A percentile compares a stretch with the other conserved stretches of the same genome.
These are phyloP conservation scores for Bostrychus sinensis DNA, from an alignment of 2,113 vertebrate species.

Conservation along the genomic window DNA sequence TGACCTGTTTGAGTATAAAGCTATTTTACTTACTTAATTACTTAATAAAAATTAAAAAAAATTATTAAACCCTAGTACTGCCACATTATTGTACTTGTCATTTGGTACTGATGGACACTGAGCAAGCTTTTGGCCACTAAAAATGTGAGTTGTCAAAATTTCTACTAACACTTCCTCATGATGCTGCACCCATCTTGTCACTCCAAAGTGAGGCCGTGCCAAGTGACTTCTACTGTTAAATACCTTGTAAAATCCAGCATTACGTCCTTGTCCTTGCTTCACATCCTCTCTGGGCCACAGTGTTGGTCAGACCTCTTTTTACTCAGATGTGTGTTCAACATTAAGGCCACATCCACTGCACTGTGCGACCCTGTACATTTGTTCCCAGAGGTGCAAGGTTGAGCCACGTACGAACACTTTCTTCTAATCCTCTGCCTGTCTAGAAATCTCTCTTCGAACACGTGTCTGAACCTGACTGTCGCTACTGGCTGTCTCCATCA, in stretches of 20 bases:
- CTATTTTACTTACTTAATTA: too few relatives aligned
- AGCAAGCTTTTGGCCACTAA: too few relatives aligned
- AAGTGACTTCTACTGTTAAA: constrained; percentile 3
- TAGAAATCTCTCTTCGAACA: constrained; percentile 38
- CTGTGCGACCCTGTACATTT: neutral
- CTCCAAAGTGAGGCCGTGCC: neutral
- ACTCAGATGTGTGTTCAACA: neutral
- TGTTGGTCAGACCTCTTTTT: neutral
- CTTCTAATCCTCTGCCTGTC: constrained; percentile 40
- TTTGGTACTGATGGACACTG: too few relatives aligned
- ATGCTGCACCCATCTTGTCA: neutral
- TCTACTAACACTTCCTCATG: neutral
- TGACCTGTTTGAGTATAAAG: too few relatives aligned
- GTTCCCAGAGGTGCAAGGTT: constrained; percentile 17
- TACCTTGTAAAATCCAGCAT: constrained; percentile 13
- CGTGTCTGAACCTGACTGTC: constrained; percentile 7
- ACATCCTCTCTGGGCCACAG: neutral
- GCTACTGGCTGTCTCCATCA: constrained; percentile 18
- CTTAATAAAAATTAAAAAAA: too few relatives aligned
- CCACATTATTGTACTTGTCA: too few relatives aligned
- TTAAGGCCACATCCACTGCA: constrained; percentile 4
- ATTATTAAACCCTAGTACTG: too few relatives aligned
- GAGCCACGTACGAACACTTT: constrained; percentile 15
- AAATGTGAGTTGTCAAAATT: neutral
- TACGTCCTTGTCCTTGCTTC: neutral